phyloP scores from a whole-genome alignment of 2,113 vertebrate species.

The Phyllopteryx taeniolatus region DNA sequence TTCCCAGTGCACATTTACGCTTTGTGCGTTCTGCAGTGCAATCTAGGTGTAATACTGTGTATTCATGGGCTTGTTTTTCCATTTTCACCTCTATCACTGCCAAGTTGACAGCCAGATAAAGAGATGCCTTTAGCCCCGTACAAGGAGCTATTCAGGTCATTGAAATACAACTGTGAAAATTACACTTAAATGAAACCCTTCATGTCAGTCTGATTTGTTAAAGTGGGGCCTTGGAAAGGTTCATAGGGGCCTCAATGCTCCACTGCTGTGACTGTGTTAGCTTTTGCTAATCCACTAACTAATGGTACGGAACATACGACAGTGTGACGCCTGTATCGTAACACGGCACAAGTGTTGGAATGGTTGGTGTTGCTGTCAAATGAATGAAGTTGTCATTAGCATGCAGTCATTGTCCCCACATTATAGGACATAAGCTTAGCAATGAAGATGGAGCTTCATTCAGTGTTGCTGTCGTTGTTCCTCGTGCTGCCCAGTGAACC shows the following conservation, averaged over 20 bases:
- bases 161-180: conserved; percentile 59
- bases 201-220: conserved; percentile 27
- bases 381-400: no score
- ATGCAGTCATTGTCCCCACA: no score
- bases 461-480: no score
- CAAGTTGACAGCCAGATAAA: conserved; percentile 53
- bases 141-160: conserved; percentile 61
- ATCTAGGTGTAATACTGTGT: conserved; percentile 39
- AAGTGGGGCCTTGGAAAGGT: conserved; percentile 26
- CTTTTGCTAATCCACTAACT: conserved; percentile 27
- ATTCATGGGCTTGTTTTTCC: conserved; percentile 60
- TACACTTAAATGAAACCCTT: conserved; percentile 39
- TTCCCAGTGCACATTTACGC: conserved; percentile 32
- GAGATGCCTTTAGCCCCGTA: conserved; percentile 40
- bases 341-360: no score
- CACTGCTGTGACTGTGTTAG: conserved; percentile 25
- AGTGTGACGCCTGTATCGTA: no score
- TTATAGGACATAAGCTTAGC: no score
- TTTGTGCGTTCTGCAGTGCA: conserved; percentile 11
- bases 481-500: no score
- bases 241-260: neutral
- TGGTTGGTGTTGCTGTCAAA: no score
- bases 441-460: no score
- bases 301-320: conserved; percentile 38
- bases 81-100: conserved; percentile 39